Percentiles rank a stretch among this genome's conserved stretches.
phyloP scores from a whole-genome alignment of 2,797 vertebrate species.

The Parauchenoglanis ngamensis region DNA sequence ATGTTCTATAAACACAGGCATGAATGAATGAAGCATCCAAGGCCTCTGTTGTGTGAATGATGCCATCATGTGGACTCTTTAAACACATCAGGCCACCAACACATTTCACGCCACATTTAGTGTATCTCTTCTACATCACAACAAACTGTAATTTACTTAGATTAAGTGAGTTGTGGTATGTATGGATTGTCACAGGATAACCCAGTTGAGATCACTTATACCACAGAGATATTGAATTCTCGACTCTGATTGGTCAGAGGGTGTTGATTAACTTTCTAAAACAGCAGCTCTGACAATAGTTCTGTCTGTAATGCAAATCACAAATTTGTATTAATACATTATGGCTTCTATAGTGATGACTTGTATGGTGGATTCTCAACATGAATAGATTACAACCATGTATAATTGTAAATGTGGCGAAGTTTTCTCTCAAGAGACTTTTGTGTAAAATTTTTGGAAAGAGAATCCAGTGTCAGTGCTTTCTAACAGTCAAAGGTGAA shows the following conservation, averaged over 20 bases:
- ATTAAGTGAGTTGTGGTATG: not conserved
- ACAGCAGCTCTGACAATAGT: not conserved
- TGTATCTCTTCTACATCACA: not conserved
- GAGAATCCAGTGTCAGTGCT: not conserved
- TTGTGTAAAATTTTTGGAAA: no score
- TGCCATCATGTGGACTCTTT: slow-evolving; percentile 68
- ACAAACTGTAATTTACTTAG: not conserved
- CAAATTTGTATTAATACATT: not conserved
- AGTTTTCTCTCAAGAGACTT: not conserved
- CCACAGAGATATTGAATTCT: not conserved
- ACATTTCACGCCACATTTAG: not conserved
- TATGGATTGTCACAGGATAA: not conserved
- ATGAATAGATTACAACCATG: not conserved
- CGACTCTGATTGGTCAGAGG: not conserved
- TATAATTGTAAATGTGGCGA: not conserved
- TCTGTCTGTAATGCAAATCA: not conserved
- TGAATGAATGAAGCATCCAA: slow-evolving; percentile 35
- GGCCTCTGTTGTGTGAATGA: slow-evolving; percentile 63
- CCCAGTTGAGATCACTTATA: not conserved
- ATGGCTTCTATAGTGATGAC: not conserved
- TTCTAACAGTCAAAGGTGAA: not conserved
- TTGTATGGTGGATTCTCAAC: not conserved
- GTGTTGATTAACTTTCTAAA: not conserved
- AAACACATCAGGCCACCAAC: slow-evolving; percentile 39
- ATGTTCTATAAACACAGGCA: not conserved